Base-by-base conservation (phyloP, 2,888 invertebrate species). In the Parthenolecanium corni region DNA sequence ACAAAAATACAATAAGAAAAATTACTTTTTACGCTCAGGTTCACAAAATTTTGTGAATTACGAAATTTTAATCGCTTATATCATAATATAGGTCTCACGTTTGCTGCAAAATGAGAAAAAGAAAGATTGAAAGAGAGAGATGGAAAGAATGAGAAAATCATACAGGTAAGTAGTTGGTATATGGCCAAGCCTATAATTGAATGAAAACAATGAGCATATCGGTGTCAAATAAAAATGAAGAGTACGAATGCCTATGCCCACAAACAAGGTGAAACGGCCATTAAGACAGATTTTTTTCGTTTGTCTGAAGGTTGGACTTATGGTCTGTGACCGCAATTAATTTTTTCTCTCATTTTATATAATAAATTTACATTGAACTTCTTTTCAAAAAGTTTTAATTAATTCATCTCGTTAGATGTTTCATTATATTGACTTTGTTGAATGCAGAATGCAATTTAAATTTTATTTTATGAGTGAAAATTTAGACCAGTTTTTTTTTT, bases 211-310 rank as follows among this genome's bases (percentile, higher is more conserved):
- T 21, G 23, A 44, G 40, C 53, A 40, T 56, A 40, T 56, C 56
- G 40, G 18, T 40, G 56, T 46, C 56, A 56, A 31, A 54, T 56
- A 56, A 56, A 56, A 56, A 36, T 42, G 42, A 54, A 54, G 54
- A 56, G 46, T 23, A 56, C 31, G 46, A 25, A 46, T 46, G 44
- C 25, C 24, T 40, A 46, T 6, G 5, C 25, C 44, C 20, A 21
- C 56, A 56, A n/a, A 25, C 31, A 46, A 23, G 42, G 40, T 46
- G 46, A 24, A 42, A 25, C 54, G 3, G 44, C 6, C 44, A 42
- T 42, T 42, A 42, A 42, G 44, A 14, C 44, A 14, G n/a, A n/a
- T n/a, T n/a, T n/a, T n/a, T n/a, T n/a, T n/a, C n/a, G n/a, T 18
- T 18, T 14, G 44, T 14, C 4, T 18, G 44, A 42, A 42, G 44